Evolutionary conservation across 2,888 invertebrate species (phyloP), one percentile per base, ranked within the genome.

Genomic region (Drosophila histrio): DNA sequence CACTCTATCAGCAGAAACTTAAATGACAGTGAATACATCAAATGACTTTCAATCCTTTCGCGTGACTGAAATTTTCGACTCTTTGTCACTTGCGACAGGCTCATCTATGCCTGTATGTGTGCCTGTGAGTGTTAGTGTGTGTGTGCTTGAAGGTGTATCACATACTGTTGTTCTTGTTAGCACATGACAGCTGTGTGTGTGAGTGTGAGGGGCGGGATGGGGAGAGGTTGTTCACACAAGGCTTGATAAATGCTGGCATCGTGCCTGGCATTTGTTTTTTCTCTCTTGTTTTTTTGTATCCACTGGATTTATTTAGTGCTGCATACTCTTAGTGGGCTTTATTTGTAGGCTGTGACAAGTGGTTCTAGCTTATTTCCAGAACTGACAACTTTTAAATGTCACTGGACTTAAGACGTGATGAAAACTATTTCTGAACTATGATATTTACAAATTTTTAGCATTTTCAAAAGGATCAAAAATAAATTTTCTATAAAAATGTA

Each of bases 41-140:
- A 85, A 76, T 86, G 83, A 82, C 79, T 85, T 82, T 85, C 83
- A 84, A 84, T 85, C 83, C 83, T 73, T 87, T 87, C 88, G 88
- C 88, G 82, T 85, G 83, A 83, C 83, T 85, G 60, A 86, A 88
- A 77, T 82, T 82, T 72, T 85, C 77, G 85, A 77, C 85, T 85
- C 81, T 85, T 82, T 82, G 85, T 82, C 81, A 82, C 77, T 68
- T 59, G 63, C 68, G 74, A 73, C 72, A 64, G 59, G 44, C 74
- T 73, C 56, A 64, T 64, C 72, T 64, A 57, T 53, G 67, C 44
- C 54, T 61, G 34, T 34, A 19, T 19, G 38, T 46, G 36, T 57
- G 24, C 4, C 30, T 17, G 8, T 26, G 17, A 34, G 11, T 43
- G n/a, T 43, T 3, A 43, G 17, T 58, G 30, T 60, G 30, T 13